Percentiles rank a stretch among this genome's conserved stretches.
These are phyloP conservation scores for Hymenochirus boettgeri DNA, from an alignment of 2,113 vertebrate genomes.

Conservation along the genomic window DNA sequence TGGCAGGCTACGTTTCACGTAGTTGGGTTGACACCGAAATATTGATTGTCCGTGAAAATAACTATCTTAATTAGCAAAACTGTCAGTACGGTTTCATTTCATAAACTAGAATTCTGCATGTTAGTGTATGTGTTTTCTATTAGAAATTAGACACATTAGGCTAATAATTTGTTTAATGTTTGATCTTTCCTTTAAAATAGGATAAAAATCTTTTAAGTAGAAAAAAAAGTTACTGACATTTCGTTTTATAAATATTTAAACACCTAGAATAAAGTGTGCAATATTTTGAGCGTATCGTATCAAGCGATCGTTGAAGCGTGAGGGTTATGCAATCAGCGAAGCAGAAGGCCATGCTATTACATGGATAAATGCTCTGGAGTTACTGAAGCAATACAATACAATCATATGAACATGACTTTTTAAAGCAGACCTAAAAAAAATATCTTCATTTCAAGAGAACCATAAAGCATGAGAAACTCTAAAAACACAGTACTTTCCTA, in stretches of 20 bases:
- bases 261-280: slow-evolving; percentile 53
- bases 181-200: slow-evolving; percentile 1
- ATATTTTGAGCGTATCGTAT: slow-evolving; percentile 60
- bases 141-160: not conserved
- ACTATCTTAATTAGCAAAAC: no score
- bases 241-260: slow-evolving; percentile 60
- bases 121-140: not conserved
- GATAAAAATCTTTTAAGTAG: slow-evolving; percentile 15
- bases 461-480: slow-evolving; percentile 27
- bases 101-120: no score
- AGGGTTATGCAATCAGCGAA: slow-evolving; percentile 56
- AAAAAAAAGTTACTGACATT: slow-evolving; percentile 46
- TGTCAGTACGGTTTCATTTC: no score
- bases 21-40: no score
- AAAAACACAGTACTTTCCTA: not conserved
- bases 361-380: slow-evolving; percentile 66
- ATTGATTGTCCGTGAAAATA: no score
- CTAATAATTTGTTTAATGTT: slow-evolving; percentile 5
- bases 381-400: slow-evolving; percentile 67
- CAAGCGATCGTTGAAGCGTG: slow-evolving; percentile 61
- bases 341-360: slow-evolving; percentile 67
- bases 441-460: slow-evolving; percentile 32
- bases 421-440: slow-evolving; percentile 45
- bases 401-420: slow-evolving; percentile 58
- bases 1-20: no score